Percentiles rank a stretch among this genome's conserved stretches.
Conservation (phyloP, 2,797 vertebrate species). For the Anguilla pacifica region DNA sequence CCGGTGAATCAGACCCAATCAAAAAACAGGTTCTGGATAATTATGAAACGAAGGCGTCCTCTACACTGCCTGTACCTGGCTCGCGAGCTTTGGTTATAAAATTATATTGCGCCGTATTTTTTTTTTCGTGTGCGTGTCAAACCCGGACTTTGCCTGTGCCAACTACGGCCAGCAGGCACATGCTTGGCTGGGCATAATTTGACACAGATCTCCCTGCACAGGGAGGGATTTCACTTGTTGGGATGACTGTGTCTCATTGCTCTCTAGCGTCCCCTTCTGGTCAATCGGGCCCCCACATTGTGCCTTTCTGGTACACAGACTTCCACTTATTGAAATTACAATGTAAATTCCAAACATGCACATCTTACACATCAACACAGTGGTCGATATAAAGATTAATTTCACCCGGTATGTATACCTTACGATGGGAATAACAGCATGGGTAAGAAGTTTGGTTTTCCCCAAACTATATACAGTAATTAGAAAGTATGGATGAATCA, state of each 20-base stretch:
- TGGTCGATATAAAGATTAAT: not conserved
- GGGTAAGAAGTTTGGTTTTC: not conserved
- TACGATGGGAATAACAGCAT: not conserved
- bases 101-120: too few species aligned
- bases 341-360: not conserved
- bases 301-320: not conserved
- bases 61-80: not conserved
- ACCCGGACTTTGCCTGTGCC: too few species aligned
- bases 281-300: not conserved
- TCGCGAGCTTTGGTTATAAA: too few species aligned
- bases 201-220: not conserved
- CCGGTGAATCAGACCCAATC: not conserved
- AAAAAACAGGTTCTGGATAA: not conserved
- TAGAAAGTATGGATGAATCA: not conserved
- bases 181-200: not conserved
- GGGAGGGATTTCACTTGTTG: not conserved
- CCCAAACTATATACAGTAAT: not conserved
- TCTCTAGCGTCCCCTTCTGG: not conserved
- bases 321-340: not conserved
- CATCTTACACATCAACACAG: not conserved
- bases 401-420: not conserved
- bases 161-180: not conserved
- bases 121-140: too few species aligned
- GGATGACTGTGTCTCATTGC: not conserved
- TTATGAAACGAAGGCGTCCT: not conserved